Base-by-base conservation (phyloP, 92 coral and sea anemone species). In the Palythoa grandis region DNA sequence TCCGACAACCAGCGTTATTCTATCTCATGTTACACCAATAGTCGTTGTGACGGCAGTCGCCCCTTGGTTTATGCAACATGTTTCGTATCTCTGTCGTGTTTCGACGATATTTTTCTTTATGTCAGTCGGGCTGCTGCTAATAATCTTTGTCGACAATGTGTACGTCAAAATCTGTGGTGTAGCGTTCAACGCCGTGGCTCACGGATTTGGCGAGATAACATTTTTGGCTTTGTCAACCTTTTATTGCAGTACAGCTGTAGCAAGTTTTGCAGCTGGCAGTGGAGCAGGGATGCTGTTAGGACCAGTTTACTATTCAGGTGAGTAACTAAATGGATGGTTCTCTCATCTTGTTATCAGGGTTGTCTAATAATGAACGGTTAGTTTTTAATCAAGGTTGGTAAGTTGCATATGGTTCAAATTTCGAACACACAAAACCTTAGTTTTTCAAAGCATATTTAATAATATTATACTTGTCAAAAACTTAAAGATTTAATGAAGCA, bases 1-100 rank as follows among this genome's bases (percentile, higher is more conserved):
- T 23, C 98, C 98, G 1, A 94, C 98, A 1, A 86, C 98, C 3
- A 90, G 91, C 13, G 88, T 94, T 4, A 80, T 94, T 54, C 74
- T 93, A 8, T 84, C 95, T 2, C 98, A 94, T 67, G 94, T 94
- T n/a, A 91, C 94, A 13, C 93, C 98, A 0, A 94, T 94, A 89
- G 92, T 87, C 1, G 63, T 92, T 0, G 89, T 94, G 2, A 89
- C 92, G 10, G 87, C 87, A 11, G 82, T 80, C 48, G 53, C 91
- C 14, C 98, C 98, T 5, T 94, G 98, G 98, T 92, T 77, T 48
- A 92, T 94, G 92, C 95, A 94, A 70, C 91, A 86, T 65, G 78
- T 94, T 7, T 86, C 98, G 3, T 94, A 94, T 80, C 89, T 90
- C 37, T 74, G 86, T 75, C 92, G 95, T 2, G 88, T 93, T n/a